Evolutionary conservation across 2,888 invertebrate genomes (phyloP).

Genomic region (Lithophane socia): DNA sequence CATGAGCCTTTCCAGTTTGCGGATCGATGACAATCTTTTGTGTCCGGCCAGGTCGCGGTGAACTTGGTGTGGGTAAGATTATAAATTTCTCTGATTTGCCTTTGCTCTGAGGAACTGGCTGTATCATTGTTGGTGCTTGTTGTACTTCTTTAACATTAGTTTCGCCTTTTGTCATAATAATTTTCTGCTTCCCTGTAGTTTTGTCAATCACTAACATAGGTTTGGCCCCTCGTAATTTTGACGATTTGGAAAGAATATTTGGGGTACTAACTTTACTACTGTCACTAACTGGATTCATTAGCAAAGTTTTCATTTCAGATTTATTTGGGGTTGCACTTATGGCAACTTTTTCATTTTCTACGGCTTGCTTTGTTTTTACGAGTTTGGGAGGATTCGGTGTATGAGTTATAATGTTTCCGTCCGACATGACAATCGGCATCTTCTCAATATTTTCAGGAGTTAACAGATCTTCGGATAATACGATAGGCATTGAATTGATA

Average conservation of each 20-base stretch:
- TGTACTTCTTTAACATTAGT: conserved; percentile 81
- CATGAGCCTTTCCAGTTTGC: conserved; percentile 87
- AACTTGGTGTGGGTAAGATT: conserved; percentile 81
- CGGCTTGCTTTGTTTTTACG: conserved; percentile 77
- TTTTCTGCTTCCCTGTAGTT: conserved; percentile 86
- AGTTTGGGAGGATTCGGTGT: conserved; percentile 78
- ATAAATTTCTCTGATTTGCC: conserved; percentile 86
- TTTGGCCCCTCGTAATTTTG: conserved; percentile 85
- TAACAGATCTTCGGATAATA: conserved; percentile 93
- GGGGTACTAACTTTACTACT: conserved; percentile 83
- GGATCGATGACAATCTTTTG: conserved; percentile 88
- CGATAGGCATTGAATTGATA: conserved; percentile 94
- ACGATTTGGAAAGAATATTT: conserved; percentile 88
- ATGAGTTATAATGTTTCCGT: conserved; percentile 83
- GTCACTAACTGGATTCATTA: conserved; percentile 82
- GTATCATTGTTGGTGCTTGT: conserved; percentile 74
- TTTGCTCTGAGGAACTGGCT: conserved; percentile 75
- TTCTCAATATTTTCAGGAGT: conserved; percentile 93
- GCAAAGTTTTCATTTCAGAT: conserved; percentile 82
- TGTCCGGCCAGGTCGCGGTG: conserved; percentile 81
- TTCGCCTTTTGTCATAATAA: conserved; percentile 86
- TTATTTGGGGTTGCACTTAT: conserved; percentile 76
- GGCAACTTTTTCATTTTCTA: conserved; percentile 80
- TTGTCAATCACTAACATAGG: conserved; percentile 88
- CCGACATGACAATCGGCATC: conserved; percentile 91